These are phyloP conservation scores for Drosophila sucinea DNA, from an alignment of 1,140 invertebrate species.

Conservation along the genomic window DNA sequence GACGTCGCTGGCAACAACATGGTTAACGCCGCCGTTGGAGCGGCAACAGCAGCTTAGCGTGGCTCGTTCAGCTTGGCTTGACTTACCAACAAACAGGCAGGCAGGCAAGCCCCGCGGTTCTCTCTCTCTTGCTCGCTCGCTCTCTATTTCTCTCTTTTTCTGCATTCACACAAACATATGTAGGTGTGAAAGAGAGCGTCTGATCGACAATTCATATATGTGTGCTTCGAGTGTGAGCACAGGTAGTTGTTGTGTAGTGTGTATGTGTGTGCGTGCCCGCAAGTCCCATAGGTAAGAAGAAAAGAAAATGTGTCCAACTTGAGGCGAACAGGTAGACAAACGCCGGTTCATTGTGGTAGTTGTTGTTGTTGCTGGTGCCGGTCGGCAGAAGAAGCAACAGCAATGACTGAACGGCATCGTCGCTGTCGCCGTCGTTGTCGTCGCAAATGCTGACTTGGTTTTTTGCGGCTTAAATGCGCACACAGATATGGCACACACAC, in stretches of 20 bases:
- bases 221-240: slow-evolving; percentile 29
- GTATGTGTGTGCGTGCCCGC: slow-evolving; percentile 10
- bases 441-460: slow-evolving; percentile 66
- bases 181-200: slow-evolving; percentile 34
- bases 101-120: neutral
- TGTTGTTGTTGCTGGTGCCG: slow-evolving; percentile 44
- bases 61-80: slow-evolving; percentile 79
- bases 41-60: slow-evolving; percentile 76
- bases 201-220: slow-evolving; percentile 19
- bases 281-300: slow-evolving; percentile 72
- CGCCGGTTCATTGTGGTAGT: slow-evolving; percentile 32
- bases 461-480: slow-evolving; percentile 72
- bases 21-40: slow-evolving; percentile 76
- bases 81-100: slow-evolving; percentile 42
- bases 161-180: neutral
- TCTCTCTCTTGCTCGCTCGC: neutral
- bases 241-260: slow-evolving; percentile 43
- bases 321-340: slow-evolving; percentile 72
- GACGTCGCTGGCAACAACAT: slow-evolving; percentile 48
- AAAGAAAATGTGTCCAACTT: slow-evolving; percentile 77
- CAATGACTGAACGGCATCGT: slow-evolving; percentile 32
- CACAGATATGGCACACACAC: slow-evolving; percentile 36
- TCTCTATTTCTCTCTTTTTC: neutral
- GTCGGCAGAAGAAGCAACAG: slow-evolving; percentile 45
- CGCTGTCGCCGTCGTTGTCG: slow-evolving; percentile 42